These are phyloP conservation scores for Protula sp. DNA, from an alignment of 2,888 invertebrate species.

Conservation along the genomic window DNA sequence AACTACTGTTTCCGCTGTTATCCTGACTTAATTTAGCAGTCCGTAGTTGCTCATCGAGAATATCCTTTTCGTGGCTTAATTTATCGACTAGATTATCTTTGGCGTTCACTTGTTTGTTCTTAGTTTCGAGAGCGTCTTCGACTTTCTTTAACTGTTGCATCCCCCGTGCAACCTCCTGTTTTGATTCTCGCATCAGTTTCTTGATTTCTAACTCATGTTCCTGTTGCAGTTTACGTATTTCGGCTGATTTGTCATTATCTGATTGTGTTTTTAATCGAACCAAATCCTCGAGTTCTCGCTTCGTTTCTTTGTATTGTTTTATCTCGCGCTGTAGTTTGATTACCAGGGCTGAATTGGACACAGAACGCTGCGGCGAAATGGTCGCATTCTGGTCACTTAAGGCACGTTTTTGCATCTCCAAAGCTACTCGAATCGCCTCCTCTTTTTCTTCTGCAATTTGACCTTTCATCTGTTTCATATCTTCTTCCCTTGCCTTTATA, in stretches of 20 bases:
- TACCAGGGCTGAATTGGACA: slow-evolving; percentile 10
- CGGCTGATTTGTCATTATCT: slow-evolving; percentile 29
- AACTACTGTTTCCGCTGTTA: no score
- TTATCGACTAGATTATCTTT: neutral
- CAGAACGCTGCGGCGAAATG: neutral
- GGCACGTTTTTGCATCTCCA: slow-evolving; percentile 30
- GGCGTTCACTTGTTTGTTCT: neutral
- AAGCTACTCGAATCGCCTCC: slow-evolving; percentile 29
- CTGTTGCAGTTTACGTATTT: slow-evolving; percentile 31
- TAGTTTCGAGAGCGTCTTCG: slow-evolving; percentile 34
- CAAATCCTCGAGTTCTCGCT: slow-evolving; percentile 23
- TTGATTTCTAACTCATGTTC: slow-evolving; percentile 35
- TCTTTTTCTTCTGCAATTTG: slow-evolving; percentile 31
- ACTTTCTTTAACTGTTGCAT: slow-evolving; percentile 36
- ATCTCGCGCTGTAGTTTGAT: slow-evolving; percentile 29
- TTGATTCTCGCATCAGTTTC: slow-evolving; percentile 36
- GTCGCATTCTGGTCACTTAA: slow-evolving; percentile 8
- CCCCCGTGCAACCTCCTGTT: slow-evolving; percentile 32
- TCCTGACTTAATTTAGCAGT: no score
- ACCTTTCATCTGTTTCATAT: slow-evolving; percentile 29
- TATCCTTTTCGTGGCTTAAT: neutral
- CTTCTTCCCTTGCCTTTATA: slow-evolving; percentile 40
- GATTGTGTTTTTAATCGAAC: slow-evolving; percentile 26
- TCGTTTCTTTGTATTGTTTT: slow-evolving; percentile 27
- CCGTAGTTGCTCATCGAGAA: neutral